Percentiles rank a stretch among this genome's conserved stretches.
phyloP scores from a whole-genome alignment of 2,797 vertebrate species.

The Poliocrania exsul region DNA sequence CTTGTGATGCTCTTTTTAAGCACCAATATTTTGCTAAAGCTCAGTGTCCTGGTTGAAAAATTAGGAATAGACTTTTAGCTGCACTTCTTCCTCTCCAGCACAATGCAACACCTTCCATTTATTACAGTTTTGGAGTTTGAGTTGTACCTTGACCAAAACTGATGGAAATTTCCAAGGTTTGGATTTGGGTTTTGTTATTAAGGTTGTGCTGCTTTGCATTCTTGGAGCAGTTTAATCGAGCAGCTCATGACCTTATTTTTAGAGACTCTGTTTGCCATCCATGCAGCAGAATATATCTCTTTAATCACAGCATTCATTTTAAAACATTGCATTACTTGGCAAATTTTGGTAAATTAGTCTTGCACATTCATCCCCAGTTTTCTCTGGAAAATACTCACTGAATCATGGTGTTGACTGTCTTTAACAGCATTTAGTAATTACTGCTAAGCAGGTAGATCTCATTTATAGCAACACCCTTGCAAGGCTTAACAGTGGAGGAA shows the following conservation, averaged over 20 bases:
- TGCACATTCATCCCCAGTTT: background rate
- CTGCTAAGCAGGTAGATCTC: constrained; percentile 1
- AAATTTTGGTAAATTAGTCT: background rate
- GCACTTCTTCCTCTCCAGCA: background rate
- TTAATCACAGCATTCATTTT: background rate
- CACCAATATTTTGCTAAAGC: background rate
- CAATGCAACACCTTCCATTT: background rate
- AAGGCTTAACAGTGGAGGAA: background rate
- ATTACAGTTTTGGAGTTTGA: background rate
- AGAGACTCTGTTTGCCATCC: background rate
- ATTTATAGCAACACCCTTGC: constrained; percentile 1
- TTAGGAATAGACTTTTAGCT: background rate
- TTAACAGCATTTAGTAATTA: constrained; percentile 14
- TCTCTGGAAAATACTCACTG: background rate
- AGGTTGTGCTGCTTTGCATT: background rate
- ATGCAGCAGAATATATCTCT: background rate
- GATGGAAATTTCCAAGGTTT: background rate
- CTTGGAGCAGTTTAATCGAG: background rate
- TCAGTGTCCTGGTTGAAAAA: background rate
- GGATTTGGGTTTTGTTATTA: background rate
- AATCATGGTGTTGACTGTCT: background rate
- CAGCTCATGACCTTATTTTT: background rate
- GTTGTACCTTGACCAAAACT: background rate
- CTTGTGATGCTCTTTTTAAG: background rate
- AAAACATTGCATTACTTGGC: background rate